Base-by-base conservation (phyloP, 2,113 vertebrate species). In the Carassius gibelio region DNA sequence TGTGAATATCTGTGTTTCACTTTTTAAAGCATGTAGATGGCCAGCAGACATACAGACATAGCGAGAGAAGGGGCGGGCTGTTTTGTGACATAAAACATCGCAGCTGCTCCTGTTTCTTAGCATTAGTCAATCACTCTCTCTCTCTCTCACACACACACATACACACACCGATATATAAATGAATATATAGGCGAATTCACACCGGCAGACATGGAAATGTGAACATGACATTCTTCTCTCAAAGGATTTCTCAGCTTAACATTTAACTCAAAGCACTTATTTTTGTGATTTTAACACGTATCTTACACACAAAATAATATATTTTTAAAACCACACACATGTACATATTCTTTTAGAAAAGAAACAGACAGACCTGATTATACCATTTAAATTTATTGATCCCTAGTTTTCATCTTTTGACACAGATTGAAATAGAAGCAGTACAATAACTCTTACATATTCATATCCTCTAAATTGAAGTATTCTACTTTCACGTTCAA, bases 61-160 rank as follows among this genome's bases (percentile, higher is more conserved):
- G 13, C 42, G 14, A 50, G 21, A 15, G n/a, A 21, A n/a, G n/a
- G 38, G 59, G 81, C 11, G 34, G 83, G 66, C 34, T 77, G 10
- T 50, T 38, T 11, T 85, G n/a, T 81, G 77, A 59, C 15, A 85
- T 78, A 75, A 87, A 45, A 71, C 38, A 30, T 62, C 10, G 57
- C 82, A 89, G 89, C 85, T 90, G 89, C 81, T 84, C 21, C 61
- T 89, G 81, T 85, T 83, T 52, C 75, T 88, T 83, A 87, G 76
- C 78, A 75, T 14, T 66, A 48, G 8, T 59, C n/a, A 79, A 78
- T 79, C 38, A 52, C 38, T 6, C 23, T 26, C 26, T 26, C 26
- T 26, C 26, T 26, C 26, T 26, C 26, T 26, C 26, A 38, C 36
- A 38, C 36, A 38, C 36, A 84, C 50, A 81, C 75, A 79, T 9